Conservation (phyloP, 35 echinoderm and acorn worm species). For the Strongylocentrotus purpuratus region DNA sequence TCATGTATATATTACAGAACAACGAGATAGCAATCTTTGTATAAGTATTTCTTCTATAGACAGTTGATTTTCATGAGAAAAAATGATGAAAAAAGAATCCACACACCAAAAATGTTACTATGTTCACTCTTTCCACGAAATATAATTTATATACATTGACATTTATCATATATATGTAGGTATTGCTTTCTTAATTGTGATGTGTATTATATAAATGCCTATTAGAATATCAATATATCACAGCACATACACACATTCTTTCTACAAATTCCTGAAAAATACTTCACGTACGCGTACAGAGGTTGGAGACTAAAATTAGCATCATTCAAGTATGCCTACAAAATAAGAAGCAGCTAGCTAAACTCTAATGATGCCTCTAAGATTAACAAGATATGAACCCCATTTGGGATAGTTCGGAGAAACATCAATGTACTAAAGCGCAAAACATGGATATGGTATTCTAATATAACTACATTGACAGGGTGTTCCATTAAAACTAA, state of each 20-base stretch:
- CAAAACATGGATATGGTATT: too few relatives aligned
- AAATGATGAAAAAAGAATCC: neutral
- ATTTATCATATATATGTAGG: neutral
- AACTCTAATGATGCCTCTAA: neutral
- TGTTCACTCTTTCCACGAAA: neutral
- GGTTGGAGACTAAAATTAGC: neutral
- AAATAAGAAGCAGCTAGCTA: neutral
- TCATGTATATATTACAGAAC: neutral
- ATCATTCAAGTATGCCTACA: neutral
- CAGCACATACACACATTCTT: neutral
- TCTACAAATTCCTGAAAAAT: neutral
- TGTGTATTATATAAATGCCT: slow-evolving; percentile 5
- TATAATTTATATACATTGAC: neutral
- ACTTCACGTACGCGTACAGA: neutral
- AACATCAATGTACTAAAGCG: neutral
- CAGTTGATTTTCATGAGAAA: neutral
- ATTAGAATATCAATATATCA: neutral
- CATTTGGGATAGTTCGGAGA: neutral
- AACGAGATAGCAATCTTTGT: neutral
- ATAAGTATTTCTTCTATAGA: neutral
- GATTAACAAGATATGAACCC: neutral
- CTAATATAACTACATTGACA: too few relatives aligned
- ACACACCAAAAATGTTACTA: slow-evolving; percentile 19
- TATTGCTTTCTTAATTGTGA: slow-evolving; percentile 34
- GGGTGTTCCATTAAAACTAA: too few relatives aligned